These are phyloP conservation scores for Calidris pugnax DNA, from an alignment of 2,113 vertebrate genomes.

Conservation along the genomic window DNA sequence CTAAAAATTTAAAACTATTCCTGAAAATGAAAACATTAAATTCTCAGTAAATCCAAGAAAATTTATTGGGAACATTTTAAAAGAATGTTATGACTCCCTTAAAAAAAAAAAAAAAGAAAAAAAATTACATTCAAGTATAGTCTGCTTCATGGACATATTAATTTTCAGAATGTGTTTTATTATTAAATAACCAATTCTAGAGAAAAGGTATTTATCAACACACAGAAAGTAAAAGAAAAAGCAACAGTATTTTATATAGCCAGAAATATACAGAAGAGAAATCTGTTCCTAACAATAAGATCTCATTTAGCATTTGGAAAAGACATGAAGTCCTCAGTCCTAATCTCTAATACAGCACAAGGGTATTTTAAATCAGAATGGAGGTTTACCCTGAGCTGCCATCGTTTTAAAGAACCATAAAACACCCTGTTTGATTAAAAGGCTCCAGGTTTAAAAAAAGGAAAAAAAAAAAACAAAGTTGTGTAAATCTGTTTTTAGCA, in stretches of 20 bases:
- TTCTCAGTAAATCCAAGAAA: neutral
- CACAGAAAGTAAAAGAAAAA: neutral
- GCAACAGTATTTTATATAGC: neutral
- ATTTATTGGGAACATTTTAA: neutral
- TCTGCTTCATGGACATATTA: accelerated
- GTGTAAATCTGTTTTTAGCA: neutral
- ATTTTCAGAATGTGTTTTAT: neutral
- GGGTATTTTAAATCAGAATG: neutral
- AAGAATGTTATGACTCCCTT: neutral
- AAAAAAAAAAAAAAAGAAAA: neutral
- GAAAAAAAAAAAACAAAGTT: neutral
- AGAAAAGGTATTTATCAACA: neutral
- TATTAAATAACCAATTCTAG: neutral
- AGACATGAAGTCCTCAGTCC: neutral
- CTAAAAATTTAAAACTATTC: neutral
- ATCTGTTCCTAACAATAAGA: neutral
- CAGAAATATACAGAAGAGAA: neutral
- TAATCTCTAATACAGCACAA: neutral
- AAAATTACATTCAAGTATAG: neutral
- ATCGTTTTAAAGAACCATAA: neutral
- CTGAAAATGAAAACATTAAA: neutral
- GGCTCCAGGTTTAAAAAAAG: neutral
- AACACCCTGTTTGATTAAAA: neutral
- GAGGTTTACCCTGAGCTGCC: neutral
- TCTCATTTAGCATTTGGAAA: neutral